Evolutionary conservation across 2,797 vertebrate species (phyloP).

Genomic region (Hydrocynus forskahlii): DNA sequence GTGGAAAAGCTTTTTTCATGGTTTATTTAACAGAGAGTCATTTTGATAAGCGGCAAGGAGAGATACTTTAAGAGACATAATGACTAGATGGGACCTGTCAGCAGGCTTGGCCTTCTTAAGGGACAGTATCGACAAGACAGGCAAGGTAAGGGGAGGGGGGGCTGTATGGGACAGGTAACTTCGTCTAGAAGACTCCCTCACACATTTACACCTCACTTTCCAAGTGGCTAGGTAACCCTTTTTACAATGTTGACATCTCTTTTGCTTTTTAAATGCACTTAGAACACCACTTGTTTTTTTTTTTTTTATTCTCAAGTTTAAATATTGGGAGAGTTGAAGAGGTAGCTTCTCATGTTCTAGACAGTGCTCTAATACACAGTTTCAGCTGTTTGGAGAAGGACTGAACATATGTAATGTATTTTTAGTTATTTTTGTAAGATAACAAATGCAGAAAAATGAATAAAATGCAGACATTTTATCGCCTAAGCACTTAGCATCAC

Average conservation of each 20-base stretch:
- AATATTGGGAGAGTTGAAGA: neutral
- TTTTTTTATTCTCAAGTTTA: slow-evolving; percentile 4
- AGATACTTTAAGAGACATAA: slow-evolving; percentile 93
- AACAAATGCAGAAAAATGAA: no score
- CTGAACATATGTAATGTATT: no score
- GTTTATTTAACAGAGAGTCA: slow-evolving; percentile 98
- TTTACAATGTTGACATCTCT: slow-evolving; percentile 9
- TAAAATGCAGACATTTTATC: no score
- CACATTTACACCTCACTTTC: slow-evolving; percentile 50
- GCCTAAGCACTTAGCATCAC: no score
- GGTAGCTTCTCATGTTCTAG: neutral
- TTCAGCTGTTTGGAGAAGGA: neutral
- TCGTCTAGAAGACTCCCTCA: slow-evolving; percentile 9
- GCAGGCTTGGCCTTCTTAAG: slow-evolving; percentile 79
- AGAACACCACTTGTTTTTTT: slow-evolving; percentile 11
- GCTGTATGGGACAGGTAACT: slow-evolving; percentile 4
- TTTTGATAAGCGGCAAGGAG: slow-evolving; percentile 93
- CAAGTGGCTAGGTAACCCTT: slow-evolving; percentile 8
- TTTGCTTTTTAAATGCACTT: slow-evolving; percentile 24
- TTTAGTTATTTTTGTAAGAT: no score
- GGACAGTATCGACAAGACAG: slow-evolving; percentile 79
- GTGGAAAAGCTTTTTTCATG: slow-evolving; percentile 97
- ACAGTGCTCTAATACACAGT: neutral
- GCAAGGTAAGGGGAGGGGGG: slow-evolving; percentile 28
- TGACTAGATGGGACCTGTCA: slow-evolving; percentile 90